These are phyloP conservation scores for Diarsia rubi DNA, from an alignment of 2,888 invertebrate genomes.

Conservation along the genomic window DNA sequence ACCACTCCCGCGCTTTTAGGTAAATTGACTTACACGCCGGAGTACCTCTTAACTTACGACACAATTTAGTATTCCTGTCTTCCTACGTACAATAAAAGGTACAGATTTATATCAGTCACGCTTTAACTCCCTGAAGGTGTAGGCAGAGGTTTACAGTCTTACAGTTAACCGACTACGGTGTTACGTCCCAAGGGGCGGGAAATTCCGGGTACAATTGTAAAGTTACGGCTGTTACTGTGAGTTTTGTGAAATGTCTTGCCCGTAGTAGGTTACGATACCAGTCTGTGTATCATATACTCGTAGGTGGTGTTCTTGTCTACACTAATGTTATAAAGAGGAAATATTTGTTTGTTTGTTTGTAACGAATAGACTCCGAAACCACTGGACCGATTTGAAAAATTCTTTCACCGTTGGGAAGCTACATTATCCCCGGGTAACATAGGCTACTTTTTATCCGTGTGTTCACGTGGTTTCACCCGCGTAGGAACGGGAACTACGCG, in stretches of 20 bases:
- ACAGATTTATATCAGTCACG: slow-evolving; percentile 18
- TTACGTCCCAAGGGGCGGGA: slow-evolving; percentile 10
- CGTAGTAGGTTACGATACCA: not conserved
- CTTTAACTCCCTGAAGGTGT: slow-evolving; percentile 14
- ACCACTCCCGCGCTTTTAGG: slow-evolving; percentile 39
- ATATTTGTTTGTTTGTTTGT: no score
- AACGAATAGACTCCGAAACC: no score
- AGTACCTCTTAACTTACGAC: slow-evolving; percentile 22
- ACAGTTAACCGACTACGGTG: slow-evolving; percentile 20
- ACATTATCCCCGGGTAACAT: no score
- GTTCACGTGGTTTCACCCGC: no score
- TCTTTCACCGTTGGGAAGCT: no score
- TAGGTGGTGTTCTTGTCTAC: not conserved
- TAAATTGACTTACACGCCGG: slow-evolving; percentile 44
- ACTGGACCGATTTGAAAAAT: no score
- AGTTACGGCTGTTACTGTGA: slow-evolving; percentile 1
- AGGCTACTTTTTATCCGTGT: no score
- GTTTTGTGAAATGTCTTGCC: not conserved
- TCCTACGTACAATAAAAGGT: slow-evolving; percentile 20
- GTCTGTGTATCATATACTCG: no score
- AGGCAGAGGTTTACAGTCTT: slow-evolving; percentile 32
- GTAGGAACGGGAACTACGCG: no score
- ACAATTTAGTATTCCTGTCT: slow-evolving; percentile 25
- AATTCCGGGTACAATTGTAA: slow-evolving; percentile 20
- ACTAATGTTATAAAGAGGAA: no score